Base-by-base conservation (phyloP, 2,888 invertebrate genomes). In the Cenopis cana region DNA sequence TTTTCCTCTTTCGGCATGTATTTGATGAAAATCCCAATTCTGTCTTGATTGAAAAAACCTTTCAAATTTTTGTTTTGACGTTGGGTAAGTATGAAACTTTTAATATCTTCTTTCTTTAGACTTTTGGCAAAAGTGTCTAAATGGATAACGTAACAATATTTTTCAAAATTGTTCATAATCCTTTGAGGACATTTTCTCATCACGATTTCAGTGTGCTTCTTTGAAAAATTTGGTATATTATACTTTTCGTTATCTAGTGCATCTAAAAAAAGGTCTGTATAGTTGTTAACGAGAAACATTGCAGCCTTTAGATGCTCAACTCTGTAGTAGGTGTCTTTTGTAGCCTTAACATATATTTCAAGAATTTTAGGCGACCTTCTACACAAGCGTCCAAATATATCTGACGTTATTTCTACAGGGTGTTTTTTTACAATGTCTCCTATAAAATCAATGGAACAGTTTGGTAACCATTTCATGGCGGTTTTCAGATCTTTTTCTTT, bases 121-220 rank as follows among this genome's bases (percentile, higher is more conserved):
- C 80, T 81, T 78, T 83, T 86, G 6, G 80, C 84, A 76, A 91
- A 88, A 1, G 87, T 89, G 5, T 79, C 79, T 10, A 87, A 67
- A 70, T 91, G 74, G 59, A 91, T 76, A 12, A 33, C 73, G 2
- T 67, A 12, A 2, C 76, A 67, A 74, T 85, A 90, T 69, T 77
- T 79, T 54, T 84, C 79, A 61, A 69, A 67, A 11, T 74, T 54
- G 18, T 72, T 60, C 24, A 73, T 50, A 14, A 76, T 52, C 17
- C 66, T 60, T 2, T 76, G 50, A 46, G 70, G 68, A 29, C 74
- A 75, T 33, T 69, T 74, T 61, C 71, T 74, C 73, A 75, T 68
- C 12, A 77, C 38, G 3, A 69, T 52, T 54, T 65, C 65, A 10
- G 74, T 77, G 49, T 74, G 52, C 56, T 72, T 74, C 59, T 72